Evolutionary conservation across 2,888 invertebrate genomes (phyloP).

Genomic region (Spodoptera exigua): DNA sequence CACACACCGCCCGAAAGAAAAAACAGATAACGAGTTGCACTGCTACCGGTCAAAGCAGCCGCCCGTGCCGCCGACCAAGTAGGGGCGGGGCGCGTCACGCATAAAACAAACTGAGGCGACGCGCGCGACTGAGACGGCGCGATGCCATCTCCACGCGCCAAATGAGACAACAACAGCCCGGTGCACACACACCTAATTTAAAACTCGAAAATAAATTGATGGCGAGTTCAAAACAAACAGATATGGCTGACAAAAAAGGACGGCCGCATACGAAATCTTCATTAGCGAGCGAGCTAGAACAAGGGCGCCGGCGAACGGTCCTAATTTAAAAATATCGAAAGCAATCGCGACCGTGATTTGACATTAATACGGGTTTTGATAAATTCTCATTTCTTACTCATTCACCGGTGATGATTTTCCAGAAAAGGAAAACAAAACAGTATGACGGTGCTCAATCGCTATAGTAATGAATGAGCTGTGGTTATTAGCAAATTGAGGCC

Average conservation of each 20-base stretch:
- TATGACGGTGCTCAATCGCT: conserved; percentile 79
- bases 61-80: conserved; percentile 76
- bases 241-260: conserved; percentile 88
- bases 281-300: conserved; percentile 80
- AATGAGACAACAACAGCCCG: conserved; percentile 72
- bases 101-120: conserved; percentile 86
- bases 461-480: conserved; percentile 75
- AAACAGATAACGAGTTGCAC: conserved; percentile 84
- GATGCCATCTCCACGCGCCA: conserved; percentile 51
- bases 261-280: conserved; percentile 83
- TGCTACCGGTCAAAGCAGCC: conserved; percentile 86
- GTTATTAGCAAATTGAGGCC: conserved; percentile 82
- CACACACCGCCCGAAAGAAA: conserved; percentile 81
- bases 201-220: conserved; percentile 88
- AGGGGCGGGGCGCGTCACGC: conserved; percentile 88
- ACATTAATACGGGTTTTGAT: conserved; percentile 72
- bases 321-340: conserved; percentile 76
- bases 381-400: conserved; percentile 80
- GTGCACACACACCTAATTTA: conserved; percentile 84
- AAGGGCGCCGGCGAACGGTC: conserved; percentile 73
- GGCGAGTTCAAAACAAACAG: conserved; percentile 88
- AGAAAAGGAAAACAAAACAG: conserved; percentile 78
- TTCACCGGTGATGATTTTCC: conserved; percentile 78
- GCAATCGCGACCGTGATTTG: conserved; percentile 83
- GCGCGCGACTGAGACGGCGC: conserved; percentile 73